Conservation (phyloP, 1,140 invertebrate genomes). For the Drusus annulatus region DNA sequence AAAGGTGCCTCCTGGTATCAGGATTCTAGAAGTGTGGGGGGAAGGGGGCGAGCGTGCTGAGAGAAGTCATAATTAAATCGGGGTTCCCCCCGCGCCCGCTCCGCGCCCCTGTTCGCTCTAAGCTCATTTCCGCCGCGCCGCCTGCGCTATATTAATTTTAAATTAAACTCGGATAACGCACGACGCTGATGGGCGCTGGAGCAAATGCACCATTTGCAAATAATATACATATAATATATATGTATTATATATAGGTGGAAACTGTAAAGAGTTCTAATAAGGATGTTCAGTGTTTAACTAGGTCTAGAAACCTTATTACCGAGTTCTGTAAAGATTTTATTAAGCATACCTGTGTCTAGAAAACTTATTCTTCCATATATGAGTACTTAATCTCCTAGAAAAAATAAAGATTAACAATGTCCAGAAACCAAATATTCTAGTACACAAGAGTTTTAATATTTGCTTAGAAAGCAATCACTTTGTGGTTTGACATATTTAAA, state of each 20-base stretch:
- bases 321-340: not conserved
- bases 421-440: too few species aligned
- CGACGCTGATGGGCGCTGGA: constrained; percentile 60
- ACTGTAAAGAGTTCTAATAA: not conserved
- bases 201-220: constrained; percentile 43
- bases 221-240: not conserved
- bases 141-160: constrained; percentile 72
- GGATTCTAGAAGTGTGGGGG: constrained; percentile 40
- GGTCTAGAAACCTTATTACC: not conserved
- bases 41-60: constrained; percentile 48
- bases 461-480: too few species aligned
- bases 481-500: too few species aligned
- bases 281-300: not conserved
- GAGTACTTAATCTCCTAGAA: too few species aligned
- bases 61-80: constrained; percentile 59
- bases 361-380: too few species aligned
- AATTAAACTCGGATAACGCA: constrained; percentile 70
- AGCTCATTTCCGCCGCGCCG: constrained; percentile 68
- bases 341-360: too few species aligned
- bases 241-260: too few species aligned
- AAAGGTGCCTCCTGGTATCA: not conserved
- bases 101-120: constrained; percentile 58
- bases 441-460: too few species aligned
- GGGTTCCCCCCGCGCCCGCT: constrained; percentile 53
- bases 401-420: too few species aligned